Base-by-base conservation (phyloP, 2,888 invertebrate genomes). In the Drosophila robusta region DNA sequence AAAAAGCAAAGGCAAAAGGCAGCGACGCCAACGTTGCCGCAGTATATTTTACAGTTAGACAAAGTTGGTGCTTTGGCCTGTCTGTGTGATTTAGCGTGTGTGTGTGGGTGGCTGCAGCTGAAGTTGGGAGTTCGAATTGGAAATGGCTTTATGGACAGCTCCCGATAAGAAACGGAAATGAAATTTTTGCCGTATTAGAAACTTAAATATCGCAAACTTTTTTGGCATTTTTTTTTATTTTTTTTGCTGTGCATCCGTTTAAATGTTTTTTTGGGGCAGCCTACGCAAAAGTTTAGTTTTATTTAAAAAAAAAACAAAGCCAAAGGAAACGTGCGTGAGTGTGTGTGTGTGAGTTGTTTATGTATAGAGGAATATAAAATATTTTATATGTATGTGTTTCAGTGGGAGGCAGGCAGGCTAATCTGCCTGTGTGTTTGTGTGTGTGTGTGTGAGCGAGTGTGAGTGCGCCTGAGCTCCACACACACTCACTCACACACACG, bases 41-140 rank as follows among this genome's bases (percentile, higher is more conserved):
- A 84, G 78, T 81, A 84, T 71, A 80, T 87, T 83, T 87, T 73
- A 80, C 80, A 80, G 80, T 83, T 83, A 80, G 84, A 80, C 89
- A 88, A 86, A 87, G 78, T 89, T 73, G 66, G 36, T 72, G 60
- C 58, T 54, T 63, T 63, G 42, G 26, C 34, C 39, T 57, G 67
- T 45, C 24, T 45, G 42, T 61, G 29, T 56, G 14, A 39, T 45
- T 45, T 16, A 61, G 29, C 62, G 62, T 56, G 63, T 26, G 75
- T 56, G 56, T 44, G 51, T 52, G 41, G 62, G 62, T 64, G 57
- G 45, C 62, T 41, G 71, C 55, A 72, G 62, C 58, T 57, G 41
- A 58, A 54, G 58, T 57, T 61, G 50, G 61, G 56, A 61, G 34
- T 71, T 74, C 36, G 55, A 58, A 62, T 58, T 74, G 45, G 39